phyloP scores from a whole-genome alignment of 2,888 invertebrate genomes.

The Megalurothrips usitatus region DNA sequence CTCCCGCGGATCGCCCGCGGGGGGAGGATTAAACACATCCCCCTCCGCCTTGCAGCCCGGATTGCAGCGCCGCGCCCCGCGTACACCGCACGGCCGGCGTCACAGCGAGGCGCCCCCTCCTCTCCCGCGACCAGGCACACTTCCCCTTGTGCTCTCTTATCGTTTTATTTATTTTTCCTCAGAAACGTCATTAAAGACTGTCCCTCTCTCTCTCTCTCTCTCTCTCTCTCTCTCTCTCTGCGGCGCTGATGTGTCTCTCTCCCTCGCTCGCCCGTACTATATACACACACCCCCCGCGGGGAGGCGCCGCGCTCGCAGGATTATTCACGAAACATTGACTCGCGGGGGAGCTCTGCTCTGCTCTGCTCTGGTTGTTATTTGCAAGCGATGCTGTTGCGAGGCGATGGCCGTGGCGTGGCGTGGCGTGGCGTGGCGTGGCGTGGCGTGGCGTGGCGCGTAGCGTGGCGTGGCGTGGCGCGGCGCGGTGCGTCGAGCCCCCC shows the following conservation, averaged over 20 bases:
- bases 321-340: constrained; percentile 18
- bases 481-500: background rate
- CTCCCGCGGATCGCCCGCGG: background rate
- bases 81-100: background rate
- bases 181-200: constrained; percentile 1
- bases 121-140: background rate
- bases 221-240: too few species aligned
- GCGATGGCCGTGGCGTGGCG: too few species aligned
- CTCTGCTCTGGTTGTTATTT: constrained; percentile 18
- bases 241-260: too few species aligned
- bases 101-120: background rate
- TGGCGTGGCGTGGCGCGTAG: too few species aligned
- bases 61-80: background rate
- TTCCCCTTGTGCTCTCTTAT: background rate
- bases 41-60: background rate
- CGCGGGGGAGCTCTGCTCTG: too few species aligned
- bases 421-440: too few species aligned
- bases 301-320: background rate
- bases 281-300: too few species aligned
- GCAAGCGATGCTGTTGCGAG: background rate
- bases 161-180: background rate
- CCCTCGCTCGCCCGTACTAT: too few species aligned
- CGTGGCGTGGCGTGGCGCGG: too few species aligned
- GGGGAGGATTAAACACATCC: constrained; percentile 13
- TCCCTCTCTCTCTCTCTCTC: too few species aligned